These are phyloP conservation scores for Cherax destructor DNA, from an alignment of 1,140 invertebrate genomes.

Conservation along the genomic window DNA sequence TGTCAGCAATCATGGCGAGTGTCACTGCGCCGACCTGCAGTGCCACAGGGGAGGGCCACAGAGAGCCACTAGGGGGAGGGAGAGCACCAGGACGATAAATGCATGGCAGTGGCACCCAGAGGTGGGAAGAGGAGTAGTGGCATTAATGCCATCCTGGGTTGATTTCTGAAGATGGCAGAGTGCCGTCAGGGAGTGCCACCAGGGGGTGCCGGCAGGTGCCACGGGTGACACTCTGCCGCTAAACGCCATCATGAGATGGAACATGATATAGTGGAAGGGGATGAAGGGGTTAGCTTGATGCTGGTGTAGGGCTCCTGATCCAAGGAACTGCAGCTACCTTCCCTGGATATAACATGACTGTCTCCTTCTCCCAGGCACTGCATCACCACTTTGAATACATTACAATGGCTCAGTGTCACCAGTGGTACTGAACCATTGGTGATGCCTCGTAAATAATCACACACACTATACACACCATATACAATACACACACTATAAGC, in stretches of 20 bases:
- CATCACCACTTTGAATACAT: too few species aligned
- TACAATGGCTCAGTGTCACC: too few species aligned
- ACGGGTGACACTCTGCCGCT: background rate
- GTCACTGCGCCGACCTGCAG: slow-evolving; percentile 8
- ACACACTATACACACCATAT: too few species aligned
- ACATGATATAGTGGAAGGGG: background rate
- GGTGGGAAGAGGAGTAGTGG: background rate
- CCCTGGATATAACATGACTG: too few species aligned
- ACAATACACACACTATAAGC: too few species aligned
- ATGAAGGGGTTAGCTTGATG: background rate
- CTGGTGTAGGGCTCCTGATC: background rate
- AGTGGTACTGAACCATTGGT: too few species aligned
- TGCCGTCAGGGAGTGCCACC: background rate
- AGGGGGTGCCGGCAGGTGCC: background rate
- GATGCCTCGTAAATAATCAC: too few species aligned
- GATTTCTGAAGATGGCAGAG: background rate
- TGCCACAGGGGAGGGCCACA: background rate
- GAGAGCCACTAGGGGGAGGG: background rate
- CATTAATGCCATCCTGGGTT: background rate
- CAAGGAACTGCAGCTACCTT: too few species aligned
- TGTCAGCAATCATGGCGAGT: slow-evolving; percentile 56
- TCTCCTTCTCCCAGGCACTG: too few species aligned
- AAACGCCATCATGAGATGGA: too few species aligned
- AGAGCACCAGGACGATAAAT: background rate
- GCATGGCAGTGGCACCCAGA: background rate